Base-by-base conservation (phyloP, 1,140 invertebrate genomes). In the Macrosteles quadrilineatus region DNA sequence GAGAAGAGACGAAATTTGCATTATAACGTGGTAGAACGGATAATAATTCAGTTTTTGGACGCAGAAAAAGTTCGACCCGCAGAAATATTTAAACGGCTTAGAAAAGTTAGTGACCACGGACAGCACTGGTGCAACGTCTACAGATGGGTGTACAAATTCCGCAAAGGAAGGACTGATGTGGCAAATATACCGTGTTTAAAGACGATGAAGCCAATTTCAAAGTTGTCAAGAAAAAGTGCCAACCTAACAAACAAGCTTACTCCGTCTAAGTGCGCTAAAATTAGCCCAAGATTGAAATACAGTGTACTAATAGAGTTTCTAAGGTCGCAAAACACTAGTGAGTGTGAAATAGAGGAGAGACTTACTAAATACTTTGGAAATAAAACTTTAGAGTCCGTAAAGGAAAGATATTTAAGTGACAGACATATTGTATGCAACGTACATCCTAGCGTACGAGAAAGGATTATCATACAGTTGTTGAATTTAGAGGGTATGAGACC, bases 91-190 rank as follows among this genome's bases (percentile, higher is more conserved):
- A 50, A 50, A 19, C 47, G 47, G 4, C 21, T 50, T 3, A 50
- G 47, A 21, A 50, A 19, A 17, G 47, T 50, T 19, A 50, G 47
- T n/a, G 21, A 50, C n/a, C 47, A 50, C n/a, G 47, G 47, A 21
- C 47, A 50, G 21, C 47, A 50, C n/a, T 50, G 14, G 47, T 50
- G 47, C 21, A 50, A 50, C 47, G 47, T 50, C n/a, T 50, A 50
- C 47, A 4, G 47, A 19, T 50, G 47, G 47, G 47, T 21, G 6
- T 21, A 50, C n/a, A 50, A 50, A n/a, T 50, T 50, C 47, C 47
- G 47, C 3, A 21, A 19, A 50, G 47, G 47, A 50, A 50, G 47
- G n/a, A 50, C 21, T 3, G 47, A 50, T 3, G 47, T 50, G 3
- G 47, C 47, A 9, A 50, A 50, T n/a, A 36, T 36, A 4, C 32